Evolutionary conservation across 2,113 vertebrate genomes (phyloP).

Genomic region (Lipophrys pholis): DNA sequence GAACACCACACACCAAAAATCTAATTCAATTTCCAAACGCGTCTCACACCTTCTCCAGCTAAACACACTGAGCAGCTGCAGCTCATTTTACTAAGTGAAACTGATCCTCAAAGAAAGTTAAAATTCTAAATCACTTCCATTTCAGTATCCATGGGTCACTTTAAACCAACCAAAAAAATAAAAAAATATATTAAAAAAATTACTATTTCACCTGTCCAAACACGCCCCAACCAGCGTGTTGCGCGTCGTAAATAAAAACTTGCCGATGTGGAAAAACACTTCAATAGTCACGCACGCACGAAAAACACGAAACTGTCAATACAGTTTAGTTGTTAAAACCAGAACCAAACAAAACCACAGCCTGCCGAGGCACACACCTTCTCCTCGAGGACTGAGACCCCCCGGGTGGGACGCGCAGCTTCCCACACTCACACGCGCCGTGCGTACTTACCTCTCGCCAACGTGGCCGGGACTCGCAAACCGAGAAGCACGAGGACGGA

Average conservation of each 20-base stretch:
- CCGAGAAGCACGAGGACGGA: slow-evolving; percentile 69
- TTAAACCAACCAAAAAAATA: background rate
- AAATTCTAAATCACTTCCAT: background rate
- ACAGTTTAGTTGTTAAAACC: background rate
- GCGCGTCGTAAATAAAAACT: slow-evolving; percentile 12
- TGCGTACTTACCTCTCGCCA: slow-evolving; percentile 73
- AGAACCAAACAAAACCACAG: background rate
- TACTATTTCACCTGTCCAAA: background rate
- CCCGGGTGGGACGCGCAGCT: too few relatives aligned
- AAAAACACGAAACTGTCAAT: background rate
- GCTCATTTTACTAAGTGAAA: background rate
- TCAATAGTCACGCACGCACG: too few relatives aligned
- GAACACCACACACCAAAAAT: background rate
- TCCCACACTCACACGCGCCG: too few relatives aligned
- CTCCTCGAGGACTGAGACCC: background rate
- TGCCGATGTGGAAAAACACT: background rate
- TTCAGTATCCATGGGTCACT: background rate
- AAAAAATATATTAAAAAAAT: background rate
- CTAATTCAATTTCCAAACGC: background rate
- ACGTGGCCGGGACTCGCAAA: slow-evolving; percentile 41
- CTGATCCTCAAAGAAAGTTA: too few relatives aligned
- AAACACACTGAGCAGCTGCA: background rate
- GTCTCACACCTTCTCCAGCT: background rate
- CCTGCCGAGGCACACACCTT: background rate
- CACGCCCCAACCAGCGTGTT: background rate